Base-by-base conservation (phyloP, 2,888 invertebrate genomes). In the Nemotelus pantherinus region DNA sequence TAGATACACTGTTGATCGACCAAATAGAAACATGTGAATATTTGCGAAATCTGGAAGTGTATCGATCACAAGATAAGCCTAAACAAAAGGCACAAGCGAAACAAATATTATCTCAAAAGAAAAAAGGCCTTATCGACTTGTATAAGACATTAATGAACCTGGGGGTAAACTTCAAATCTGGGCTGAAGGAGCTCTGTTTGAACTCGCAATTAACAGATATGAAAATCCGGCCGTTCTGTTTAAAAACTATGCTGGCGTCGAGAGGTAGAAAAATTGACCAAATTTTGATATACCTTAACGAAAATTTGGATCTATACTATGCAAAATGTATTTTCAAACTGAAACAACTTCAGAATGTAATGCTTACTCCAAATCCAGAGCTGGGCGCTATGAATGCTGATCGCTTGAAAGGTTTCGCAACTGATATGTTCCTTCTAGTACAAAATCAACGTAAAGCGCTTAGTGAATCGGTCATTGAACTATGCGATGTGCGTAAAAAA, bases 371-470 rank as follows among this genome's bases (percentile, higher is more conserved):
- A 0, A 91, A 93, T 45, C 90, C 92, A 81, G 97, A 97, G 82
- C 87, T 98, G 67, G 95, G 95, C 0, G 88, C 92, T 1, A 92
- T 91, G 70, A 94, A 95, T 82, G 91, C 95, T 71, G 96, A 97
- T 82, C 90, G 96, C 72, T 94, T 96, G 83, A 92, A 92, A 85
- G 98, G 98, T 67, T 96, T 93, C 84, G 90, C 94, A 0, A 90
- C 92, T 39, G 94, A 97, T 82, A 87, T 97, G 60, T 89, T 95
- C 89, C 87, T 91, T 80, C 83, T 93, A 67, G 91, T 92, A 0
- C 91, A 92, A 81, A 88, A 88, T 25, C 93, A 94, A 84, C 92
- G 94, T 83, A 88, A 87, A 80, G 88, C 89, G 0, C 87, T 94
- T 53, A 89, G 91, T 0, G 89, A 89, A 80, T 89, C 91, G 10